Base-by-base conservation (phyloP, 2,888 invertebrate genomes). In the Pimpla rufipes region DNA sequence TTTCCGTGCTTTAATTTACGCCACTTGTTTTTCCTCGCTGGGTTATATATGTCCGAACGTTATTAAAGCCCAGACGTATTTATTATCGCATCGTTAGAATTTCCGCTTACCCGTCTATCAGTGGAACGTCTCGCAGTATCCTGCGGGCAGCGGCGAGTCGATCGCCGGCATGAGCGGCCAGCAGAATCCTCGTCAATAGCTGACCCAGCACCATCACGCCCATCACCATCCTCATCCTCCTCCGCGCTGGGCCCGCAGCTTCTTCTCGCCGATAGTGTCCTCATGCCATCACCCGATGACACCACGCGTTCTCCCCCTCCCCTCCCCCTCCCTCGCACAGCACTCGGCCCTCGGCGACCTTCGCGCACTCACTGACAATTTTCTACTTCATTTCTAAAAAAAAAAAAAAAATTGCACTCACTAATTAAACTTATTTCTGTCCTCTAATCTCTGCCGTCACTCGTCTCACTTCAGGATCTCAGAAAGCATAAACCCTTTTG, bases 171-270 rank as follows among this genome's bases (percentile, higher is more conserved):
- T 92, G 92, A 82, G 92, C 92, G 66, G 92, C 92, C 85, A 92
- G 90, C 83, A 92, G 86, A 85, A 92, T 90, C 90, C 92, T 91
- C 90, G 92, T 91, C 91, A 92, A 88, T 84, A 92, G 89, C 91
- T 92, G 92, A 91, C 92, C 92, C 90, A 92, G 92, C 91, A 92
- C 91, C 92, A 92, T 92, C 87, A 92, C 90, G 88, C 90, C 92
- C 90, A 92, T 90, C 91, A 92, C 92, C 92, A 92, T 92, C 92
- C 92, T 92, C 92, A 92, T 92, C 90, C 91, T 92, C 92, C 92
- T 89, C 92, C 92, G 90, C 91, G 89, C 92, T 91, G 90, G 91
- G 90, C 92, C 89, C 90, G 89, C 88, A 90, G 88, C 89, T 89
- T 87, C 75, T 88, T 87, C 87, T 91, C 88, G 88, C 89, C 73